phyloP scores from a whole-genome alignment of 2,797 vertebrate genomes.

The Choloepus didactylus region DNA sequence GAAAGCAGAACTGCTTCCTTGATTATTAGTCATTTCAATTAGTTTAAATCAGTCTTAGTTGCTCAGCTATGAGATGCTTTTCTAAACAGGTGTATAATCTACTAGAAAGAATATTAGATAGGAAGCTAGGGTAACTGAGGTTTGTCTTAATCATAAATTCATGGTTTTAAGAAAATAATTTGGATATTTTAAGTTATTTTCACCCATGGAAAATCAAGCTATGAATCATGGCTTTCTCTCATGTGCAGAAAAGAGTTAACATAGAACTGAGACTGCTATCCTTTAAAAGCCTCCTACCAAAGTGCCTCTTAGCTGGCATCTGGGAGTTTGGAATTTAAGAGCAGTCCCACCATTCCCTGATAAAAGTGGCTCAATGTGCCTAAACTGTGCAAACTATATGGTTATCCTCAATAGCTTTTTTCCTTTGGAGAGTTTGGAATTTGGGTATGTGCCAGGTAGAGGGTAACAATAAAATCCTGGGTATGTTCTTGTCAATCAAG shows the following conservation, averaged over 20 bases:
- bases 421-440: slow-evolving; percentile 20
- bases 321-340: not conserved
- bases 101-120: not conserved
- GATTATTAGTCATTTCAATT: slow-evolving; percentile 28
- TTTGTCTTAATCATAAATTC: slow-evolving; percentile 34
- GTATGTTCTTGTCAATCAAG: too few species aligned
- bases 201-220: slow-evolving; percentile 21
- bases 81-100: not conserved
- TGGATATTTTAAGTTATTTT: slow-evolving; percentile 56
- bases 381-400: not conserved
- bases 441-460: not conserved
- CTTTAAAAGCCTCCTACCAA: slow-evolving; percentile 10
- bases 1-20: not conserved
- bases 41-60: slow-evolving; percentile 8
- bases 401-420: slow-evolving; percentile 3
- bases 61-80: slow-evolving; percentile 18
- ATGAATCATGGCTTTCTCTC: not conserved
- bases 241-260: not conserved
- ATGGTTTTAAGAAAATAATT: slow-evolving; percentile 15
- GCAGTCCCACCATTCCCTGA: not conserved
- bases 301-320: not conserved
- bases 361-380: not conserved
- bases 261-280: not conserved
- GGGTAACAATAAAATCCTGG: too few species aligned
- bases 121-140: not conserved